Percentiles rank a stretch among this genome's conserved stretches.
These are phyloP conservation scores for Arrhopalites spinosus DNA, from an alignment of 2,888 invertebrate species.

Conservation along the genomic window DNA sequence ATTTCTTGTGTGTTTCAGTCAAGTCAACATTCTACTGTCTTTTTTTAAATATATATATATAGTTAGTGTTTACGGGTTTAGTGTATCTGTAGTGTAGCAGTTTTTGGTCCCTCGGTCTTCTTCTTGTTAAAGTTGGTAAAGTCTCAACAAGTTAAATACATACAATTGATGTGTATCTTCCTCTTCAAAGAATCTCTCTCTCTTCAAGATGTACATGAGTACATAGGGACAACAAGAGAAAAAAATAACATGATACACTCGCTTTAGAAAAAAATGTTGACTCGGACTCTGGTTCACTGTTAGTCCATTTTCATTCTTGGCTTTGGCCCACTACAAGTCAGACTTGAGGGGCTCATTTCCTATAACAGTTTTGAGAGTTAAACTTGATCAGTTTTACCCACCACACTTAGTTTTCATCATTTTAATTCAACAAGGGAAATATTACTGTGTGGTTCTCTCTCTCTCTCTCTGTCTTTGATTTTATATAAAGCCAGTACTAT, in stretches of 20 bases:
- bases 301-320: conserved; percentile 26
- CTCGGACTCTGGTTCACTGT: conserved; percentile 3
- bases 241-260: conserved; percentile 17
- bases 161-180: conserved; percentile 19
- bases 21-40: neutral
- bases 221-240: conserved; percentile 15
- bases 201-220: neutral
- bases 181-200: neutral
- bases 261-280: conserved; percentile 20
- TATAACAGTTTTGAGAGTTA: neutral
- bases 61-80: neutral
- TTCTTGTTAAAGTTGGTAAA: conserved; percentile 11
- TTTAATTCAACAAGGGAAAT: neutral
- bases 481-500: neutral
- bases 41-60: conserved; percentile 1
- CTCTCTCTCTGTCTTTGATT: neutral
- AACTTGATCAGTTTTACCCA: conserved; percentile 3
- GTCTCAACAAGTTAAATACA: conserved; percentile 16
- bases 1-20: neutral
- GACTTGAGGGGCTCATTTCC: conserved; percentile 15
- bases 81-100: neutral
- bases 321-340: conserved; percentile 21
- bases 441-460: too few species aligned
- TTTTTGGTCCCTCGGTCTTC: conserved; percentile 13
- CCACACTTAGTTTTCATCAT: neutral